These are phyloP conservation scores for Ovibos moschatus DNA, from an alignment of 2,113 vertebrate species.

Conservation along the genomic window DNA sequence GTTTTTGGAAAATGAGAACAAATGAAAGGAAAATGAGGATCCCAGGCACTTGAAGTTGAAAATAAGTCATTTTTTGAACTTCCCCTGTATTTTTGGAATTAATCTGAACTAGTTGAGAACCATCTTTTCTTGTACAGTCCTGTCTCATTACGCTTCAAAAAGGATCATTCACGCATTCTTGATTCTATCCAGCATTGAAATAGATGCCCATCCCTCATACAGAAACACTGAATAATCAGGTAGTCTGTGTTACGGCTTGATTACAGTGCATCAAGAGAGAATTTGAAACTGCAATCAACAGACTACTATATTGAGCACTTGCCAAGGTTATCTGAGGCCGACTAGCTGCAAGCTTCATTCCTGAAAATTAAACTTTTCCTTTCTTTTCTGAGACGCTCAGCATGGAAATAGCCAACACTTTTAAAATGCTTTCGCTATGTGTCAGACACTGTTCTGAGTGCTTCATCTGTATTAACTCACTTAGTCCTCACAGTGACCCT, in stretches of 20 bases:
- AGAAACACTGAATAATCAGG: not conserved
- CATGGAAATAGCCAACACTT: not conserved
- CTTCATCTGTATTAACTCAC: not conserved
- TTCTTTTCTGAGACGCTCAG: not conserved
- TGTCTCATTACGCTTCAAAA: not conserved
- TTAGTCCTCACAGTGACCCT: not conserved
- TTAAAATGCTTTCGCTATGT: not conserved
- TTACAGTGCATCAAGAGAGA: not conserved
- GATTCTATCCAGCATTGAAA: not conserved
- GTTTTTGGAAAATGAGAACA: not conserved
- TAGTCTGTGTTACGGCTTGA: not conserved
- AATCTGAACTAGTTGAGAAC: not conserved
- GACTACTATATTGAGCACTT: not conserved
- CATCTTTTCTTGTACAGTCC: not conserved
- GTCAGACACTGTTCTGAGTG: not conserved
- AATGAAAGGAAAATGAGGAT: not conserved
- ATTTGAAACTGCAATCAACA: not conserved
- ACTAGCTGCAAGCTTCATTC: not conserved
- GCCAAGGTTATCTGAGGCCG: not conserved
- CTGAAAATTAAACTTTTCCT: not conserved
- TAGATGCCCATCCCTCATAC: not conserved
- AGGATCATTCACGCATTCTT: not conserved
- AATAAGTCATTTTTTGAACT: not conserved
- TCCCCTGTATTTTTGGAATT: not conserved
- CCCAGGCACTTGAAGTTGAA: not conserved